phyloP scores from a whole-genome alignment of 2,797 vertebrate species.

The Microcaecilia unicolor region DNA sequence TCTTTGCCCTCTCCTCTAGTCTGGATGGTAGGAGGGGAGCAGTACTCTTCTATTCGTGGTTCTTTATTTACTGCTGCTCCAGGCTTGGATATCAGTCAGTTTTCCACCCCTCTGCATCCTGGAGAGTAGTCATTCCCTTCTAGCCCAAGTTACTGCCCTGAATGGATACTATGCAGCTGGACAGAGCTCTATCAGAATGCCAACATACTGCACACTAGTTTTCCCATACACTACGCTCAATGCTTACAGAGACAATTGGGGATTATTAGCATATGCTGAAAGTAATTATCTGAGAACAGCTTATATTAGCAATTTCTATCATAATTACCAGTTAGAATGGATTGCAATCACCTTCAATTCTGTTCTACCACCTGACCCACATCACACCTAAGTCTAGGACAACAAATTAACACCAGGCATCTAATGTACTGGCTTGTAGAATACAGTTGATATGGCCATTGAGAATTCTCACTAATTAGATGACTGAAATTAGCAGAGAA shows the following conservation, averaged over 20 bases:
- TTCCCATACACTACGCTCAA: too few relatives aligned
- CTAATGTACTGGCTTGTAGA: constrained; percentile 21
- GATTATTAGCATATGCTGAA: constrained; percentile 16
- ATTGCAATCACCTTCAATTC: constrained; percentile 44
- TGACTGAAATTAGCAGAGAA: constrained; percentile 34
- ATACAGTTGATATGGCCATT: constrained; percentile 10
- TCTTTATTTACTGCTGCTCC: too few relatives aligned
- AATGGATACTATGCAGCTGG: too few relatives aligned
- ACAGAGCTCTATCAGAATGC: too few relatives aligned
- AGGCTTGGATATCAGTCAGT: too few relatives aligned
- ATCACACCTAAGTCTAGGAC: constrained; percentile 18
- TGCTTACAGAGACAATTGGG: background rate
- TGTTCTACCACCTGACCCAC: constrained; percentile 39
- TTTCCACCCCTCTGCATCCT: too few relatives aligned
- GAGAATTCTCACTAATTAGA: constrained; percentile 21
- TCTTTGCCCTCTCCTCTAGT: too few relatives aligned
- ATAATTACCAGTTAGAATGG: constrained; percentile 54
- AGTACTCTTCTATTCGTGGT: too few relatives aligned
- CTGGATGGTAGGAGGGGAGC: too few relatives aligned
- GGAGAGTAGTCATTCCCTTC: too few relatives aligned
- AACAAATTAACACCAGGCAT: constrained; percentile 36
- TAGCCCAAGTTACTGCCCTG: too few relatives aligned
- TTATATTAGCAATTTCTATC: constrained; percentile 31
- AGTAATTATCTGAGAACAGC: constrained; percentile 36
- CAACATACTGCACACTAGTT: too few relatives aligned